A percentile compares a stretch with the other conserved stretches of the same genome.
These are phyloP conservation scores for Steromphala cineraria DNA, from an alignment of 2,888 invertebrate species.

Conservation along the genomic window DNA sequence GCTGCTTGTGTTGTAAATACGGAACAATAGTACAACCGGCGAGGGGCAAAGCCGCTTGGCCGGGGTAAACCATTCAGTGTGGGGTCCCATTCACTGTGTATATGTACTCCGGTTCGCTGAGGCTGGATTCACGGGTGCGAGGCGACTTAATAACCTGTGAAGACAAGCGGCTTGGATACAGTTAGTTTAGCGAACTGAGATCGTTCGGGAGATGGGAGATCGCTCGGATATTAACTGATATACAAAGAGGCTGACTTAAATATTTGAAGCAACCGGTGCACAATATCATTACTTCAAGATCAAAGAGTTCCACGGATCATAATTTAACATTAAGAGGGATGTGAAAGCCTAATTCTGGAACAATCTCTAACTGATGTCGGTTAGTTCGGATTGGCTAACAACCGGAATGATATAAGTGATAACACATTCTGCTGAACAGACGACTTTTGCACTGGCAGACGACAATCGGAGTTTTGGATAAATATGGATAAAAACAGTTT, in stretches of 20 bases:
- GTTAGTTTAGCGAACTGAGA: not conserved
- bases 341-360: too few relatives aligned
- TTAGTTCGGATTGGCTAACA: too few relatives aligned
- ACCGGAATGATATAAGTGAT: too few relatives aligned
- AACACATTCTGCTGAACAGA: not conserved
- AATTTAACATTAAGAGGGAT: too few relatives aligned
- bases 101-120: too few relatives aligned
- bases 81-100: too few relatives aligned
- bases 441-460: not conserved
- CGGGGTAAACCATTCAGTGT: too few relatives aligned
- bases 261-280: not conserved
- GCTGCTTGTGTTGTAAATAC: too few relatives aligned
- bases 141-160: not conserved
- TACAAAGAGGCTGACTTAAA: not conserved
- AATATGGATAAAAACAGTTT: not conserved
- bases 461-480: not conserved
- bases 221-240: not conserved
- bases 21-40: too few relatives aligned
- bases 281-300: not conserved
- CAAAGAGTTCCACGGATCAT: too few relatives aligned
- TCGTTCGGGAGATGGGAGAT: not conserved
- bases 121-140: not conserved
- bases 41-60: too few relatives aligned
- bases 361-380: too few relatives aligned
- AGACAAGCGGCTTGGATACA: not conserved